Evolutionary conservation across 2,888 invertebrate genomes (phyloP).

Genomic region (Tipula helvola): DNA sequence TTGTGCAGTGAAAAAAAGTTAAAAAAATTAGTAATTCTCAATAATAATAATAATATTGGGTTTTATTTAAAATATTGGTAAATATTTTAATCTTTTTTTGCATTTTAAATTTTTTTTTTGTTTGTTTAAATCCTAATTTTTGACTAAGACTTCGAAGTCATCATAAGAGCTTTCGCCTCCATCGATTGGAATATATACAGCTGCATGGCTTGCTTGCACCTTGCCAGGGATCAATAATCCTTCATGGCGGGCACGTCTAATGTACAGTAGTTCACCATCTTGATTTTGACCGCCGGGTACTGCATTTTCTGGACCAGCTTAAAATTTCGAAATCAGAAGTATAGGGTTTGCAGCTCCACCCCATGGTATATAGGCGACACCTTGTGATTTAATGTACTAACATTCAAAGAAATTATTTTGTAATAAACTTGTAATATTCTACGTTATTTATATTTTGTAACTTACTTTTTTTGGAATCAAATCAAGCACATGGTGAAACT

Average conservation of each 20-base stretch:
- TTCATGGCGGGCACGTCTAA: slow-evolving; percentile 66
- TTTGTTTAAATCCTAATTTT: neutral
- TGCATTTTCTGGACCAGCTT: slow-evolving; percentile 57
- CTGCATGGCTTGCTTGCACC: slow-evolving; percentile 69
- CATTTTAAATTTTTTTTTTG: too few relatives aligned
- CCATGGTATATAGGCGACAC: slow-evolving; percentile 60
- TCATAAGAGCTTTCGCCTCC: slow-evolving; percentile 67
- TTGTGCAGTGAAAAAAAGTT: neutral
- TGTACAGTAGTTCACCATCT: slow-evolving; percentile 65
- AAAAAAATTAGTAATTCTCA: neutral
- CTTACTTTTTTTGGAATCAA: slow-evolving; percentile 60
- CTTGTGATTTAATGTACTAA: slow-evolving; percentile 50
- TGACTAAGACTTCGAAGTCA: slow-evolving; percentile 66
- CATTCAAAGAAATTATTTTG: neutral
- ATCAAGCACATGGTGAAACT: slow-evolving; percentile 56
- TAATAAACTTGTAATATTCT: neutral
- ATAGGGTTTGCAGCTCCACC: slow-evolving; percentile 60
- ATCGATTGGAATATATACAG: slow-evolving; percentile 71
- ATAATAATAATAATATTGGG: neutral
- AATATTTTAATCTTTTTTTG: neutral
- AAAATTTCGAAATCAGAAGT: slow-evolving; percentile 55
- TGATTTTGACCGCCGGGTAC: slow-evolving; percentile 60
- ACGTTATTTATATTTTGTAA: neutral
- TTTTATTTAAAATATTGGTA: neutral
- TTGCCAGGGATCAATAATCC: slow-evolving; percentile 68